phyloP scores from a whole-genome alignment of 2,888 invertebrate genomes.

The Horisme vitalbata region DNA sequence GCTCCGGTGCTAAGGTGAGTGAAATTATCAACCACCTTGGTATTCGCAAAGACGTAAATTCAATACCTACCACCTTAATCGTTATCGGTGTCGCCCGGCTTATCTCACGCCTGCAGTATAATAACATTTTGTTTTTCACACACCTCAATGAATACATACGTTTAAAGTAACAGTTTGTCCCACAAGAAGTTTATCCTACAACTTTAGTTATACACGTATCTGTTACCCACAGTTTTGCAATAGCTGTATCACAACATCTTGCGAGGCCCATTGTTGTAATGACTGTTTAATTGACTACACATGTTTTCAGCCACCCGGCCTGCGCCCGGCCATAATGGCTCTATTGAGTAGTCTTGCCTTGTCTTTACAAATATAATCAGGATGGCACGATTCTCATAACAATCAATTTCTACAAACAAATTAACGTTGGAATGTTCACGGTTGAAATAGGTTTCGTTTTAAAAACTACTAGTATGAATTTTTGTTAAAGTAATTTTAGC shows the following conservation, averaged over 20 bases:
- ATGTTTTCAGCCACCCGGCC: constrained; percentile 27
- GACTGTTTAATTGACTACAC: constrained; percentile 37
- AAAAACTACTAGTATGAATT: constrained; percentile 6
- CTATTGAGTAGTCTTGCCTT: constrained; percentile 30
- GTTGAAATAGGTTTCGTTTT: constrained; percentile 8
- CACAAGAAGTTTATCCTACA: constrained; percentile 9
- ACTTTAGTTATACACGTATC: constrained; percentile 5
- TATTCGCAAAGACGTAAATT: constrained; percentile 40
- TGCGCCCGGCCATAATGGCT: constrained; percentile 32
- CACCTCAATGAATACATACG: constrained; percentile 7
- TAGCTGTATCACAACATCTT: constrained; percentile 26
- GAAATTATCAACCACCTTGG: constrained; percentile 47
- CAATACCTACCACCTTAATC: constrained; percentile 41
- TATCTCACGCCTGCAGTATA: constrained; percentile 55
- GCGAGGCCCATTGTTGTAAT: constrained; percentile 32
- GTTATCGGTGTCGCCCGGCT: constrained; percentile 54
- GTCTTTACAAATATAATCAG: constrained; percentile 26
- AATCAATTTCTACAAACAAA: constrained; percentile 20
- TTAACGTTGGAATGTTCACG: constrained; percentile 10
- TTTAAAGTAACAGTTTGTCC: constrained; percentile 1
- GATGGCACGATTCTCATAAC: constrained; percentile 24
- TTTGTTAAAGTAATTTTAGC: constrained; percentile 2
- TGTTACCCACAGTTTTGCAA: constrained; percentile 18
- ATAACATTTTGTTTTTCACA: constrained; percentile 19
- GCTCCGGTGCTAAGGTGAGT: constrained; percentile 76